These are phyloP conservation scores for Triops longicaudatus DNA, from an alignment of 1,140 invertebrate species.

Conservation along the genomic window DNA sequence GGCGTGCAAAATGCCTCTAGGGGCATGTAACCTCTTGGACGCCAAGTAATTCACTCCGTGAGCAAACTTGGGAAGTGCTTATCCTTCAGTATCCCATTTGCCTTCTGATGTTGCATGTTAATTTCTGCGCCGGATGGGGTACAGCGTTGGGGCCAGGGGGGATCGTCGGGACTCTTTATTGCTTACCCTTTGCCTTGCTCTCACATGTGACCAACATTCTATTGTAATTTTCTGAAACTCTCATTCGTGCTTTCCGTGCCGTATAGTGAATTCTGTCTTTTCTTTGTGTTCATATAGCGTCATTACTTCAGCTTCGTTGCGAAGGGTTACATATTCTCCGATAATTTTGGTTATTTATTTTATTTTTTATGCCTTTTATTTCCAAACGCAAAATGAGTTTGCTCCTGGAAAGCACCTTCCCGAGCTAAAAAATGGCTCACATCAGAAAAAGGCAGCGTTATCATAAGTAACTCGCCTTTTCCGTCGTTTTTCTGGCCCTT, in stretches of 20 bases:
- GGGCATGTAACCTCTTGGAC: conserved; percentile 9
- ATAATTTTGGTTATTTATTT: too few species aligned
- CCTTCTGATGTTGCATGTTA: conserved; percentile 15
- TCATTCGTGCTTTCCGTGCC: neutral
- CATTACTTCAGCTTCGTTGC: neutral
- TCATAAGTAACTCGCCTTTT: neutral
- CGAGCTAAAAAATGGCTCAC: too few species aligned
- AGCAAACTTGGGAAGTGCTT: neutral
- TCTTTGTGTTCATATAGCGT: neutral
- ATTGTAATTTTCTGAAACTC: neutral
- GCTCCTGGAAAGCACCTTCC: too few species aligned
- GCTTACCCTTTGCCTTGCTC: neutral
- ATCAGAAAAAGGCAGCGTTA: too few species aligned
- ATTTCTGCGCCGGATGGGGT: conserved; percentile 3
- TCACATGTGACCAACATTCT: neutral
- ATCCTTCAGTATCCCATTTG: conserved; percentile 12
- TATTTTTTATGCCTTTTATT: too few species aligned
- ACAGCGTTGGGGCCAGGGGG: neutral
- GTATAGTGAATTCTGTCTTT: neutral
- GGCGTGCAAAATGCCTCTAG: neutral
- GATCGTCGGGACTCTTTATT: neutral
- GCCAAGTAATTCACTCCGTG: neutral
- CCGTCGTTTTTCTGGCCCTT: neutral
- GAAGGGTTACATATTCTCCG: too few species aligned
- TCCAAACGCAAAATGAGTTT: too few species aligned